A percentile compares a stretch with the other conserved stretches of the same genome.
Conservation (phyloP, 1,140 invertebrate species). For the Trachymyrmex cornetzi region DNA sequence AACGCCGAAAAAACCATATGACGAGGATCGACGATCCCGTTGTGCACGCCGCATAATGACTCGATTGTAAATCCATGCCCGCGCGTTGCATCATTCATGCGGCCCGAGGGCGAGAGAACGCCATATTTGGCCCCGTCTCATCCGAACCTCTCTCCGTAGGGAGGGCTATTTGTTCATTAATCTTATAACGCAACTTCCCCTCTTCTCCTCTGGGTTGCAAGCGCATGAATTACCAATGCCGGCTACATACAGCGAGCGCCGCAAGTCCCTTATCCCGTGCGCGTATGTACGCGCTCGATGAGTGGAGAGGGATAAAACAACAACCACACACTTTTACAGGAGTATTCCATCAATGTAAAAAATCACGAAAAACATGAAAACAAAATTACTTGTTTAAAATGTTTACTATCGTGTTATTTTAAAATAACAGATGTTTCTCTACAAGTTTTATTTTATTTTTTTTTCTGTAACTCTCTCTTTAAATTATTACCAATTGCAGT, state of each 20-base stretch:
- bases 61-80: constrained; percentile 81
- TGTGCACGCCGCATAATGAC: constrained; percentile 80
- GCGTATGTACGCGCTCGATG: constrained; percentile 26
- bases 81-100: constrained; percentile 80
- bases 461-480: constrained; percentile 3
- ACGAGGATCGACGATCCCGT: constrained; percentile 70
- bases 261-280: constrained; percentile 57
- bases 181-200: constrained; percentile 81
- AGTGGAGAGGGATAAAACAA: constrained; percentile 31
- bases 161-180: constrained; percentile 82
- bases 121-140: constrained; percentile 76
- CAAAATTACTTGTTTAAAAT: neutral
- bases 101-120: constrained; percentile 76
- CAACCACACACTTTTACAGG: neutral
- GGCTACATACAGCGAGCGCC: constrained; percentile 36
- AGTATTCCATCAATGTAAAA: neutral
- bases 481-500: neutral
- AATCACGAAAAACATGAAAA: constrained; percentile 12
- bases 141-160: constrained; percentile 69
- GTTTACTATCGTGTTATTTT: neutral
- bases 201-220: constrained; percentile 42
- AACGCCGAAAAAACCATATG: constrained; percentile 38
- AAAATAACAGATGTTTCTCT: neutral
- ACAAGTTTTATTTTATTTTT: neutral
- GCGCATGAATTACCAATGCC: constrained; percentile 70